Evolutionary conservation across 2,797 vertebrate genomes (phyloP).

Genomic region (Mus caroli): DNA sequence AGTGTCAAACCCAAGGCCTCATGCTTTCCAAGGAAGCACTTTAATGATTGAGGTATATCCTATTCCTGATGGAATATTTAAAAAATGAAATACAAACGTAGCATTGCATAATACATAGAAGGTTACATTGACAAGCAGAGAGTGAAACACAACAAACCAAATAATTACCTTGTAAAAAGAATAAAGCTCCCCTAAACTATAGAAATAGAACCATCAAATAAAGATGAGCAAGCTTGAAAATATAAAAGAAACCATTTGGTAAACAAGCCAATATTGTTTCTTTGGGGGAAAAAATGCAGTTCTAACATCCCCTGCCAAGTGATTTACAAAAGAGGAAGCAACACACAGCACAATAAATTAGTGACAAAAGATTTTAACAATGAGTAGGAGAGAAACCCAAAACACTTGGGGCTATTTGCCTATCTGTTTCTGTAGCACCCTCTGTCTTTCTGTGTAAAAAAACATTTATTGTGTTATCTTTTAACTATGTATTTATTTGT

Average conservation of each 20-base stretch:
- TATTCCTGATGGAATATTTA: neutral
- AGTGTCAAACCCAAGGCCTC: neutral
- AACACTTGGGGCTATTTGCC: neutral
- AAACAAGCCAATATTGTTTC: constrained; percentile 4
- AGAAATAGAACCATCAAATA: constrained; percentile 31
- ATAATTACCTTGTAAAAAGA: constrained; percentile 40
- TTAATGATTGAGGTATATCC: neutral
- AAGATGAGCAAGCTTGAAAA: constrained; percentile 54
- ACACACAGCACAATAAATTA: neutral
- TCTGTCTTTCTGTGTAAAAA: constrained; percentile 42
- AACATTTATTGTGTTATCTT: neutral
- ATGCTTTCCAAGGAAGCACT: neutral
- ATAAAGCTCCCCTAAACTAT: neutral
- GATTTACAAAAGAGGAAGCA: constrained; percentile 30
- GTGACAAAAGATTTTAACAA: constrained; percentile 17
- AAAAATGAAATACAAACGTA: constrained; percentile 53
- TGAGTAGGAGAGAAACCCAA: constrained; percentile 46
- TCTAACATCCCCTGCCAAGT: constrained; percentile 16
- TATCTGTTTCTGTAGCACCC: constrained; percentile 10
- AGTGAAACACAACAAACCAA: constrained; percentile 6
- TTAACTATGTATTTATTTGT: constrained; percentile 66
- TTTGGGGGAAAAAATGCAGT: constrained; percentile 27
- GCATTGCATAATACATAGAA: constrained; percentile 31
- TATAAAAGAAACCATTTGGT: constrained; percentile 21
- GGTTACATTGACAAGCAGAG: constrained; percentile 28